Percentiles rank a stretch among this genome's conserved stretches.
These are phyloP conservation scores for Drosophila hawaiiensis DNA, from an alignment of 2,888 invertebrate species.

Conservation along the genomic window DNA sequence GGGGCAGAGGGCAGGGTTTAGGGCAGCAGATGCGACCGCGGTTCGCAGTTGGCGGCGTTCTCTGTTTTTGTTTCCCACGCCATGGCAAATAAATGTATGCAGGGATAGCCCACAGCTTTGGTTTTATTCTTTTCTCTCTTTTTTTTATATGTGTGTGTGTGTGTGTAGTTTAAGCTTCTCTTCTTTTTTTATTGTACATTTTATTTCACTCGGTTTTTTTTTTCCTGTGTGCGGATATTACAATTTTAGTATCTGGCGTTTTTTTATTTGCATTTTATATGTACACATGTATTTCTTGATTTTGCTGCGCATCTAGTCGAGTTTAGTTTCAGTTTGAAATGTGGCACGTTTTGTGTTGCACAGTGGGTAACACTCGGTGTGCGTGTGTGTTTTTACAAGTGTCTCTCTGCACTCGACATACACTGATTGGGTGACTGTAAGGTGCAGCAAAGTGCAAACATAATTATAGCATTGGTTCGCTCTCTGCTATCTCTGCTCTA, in stretches of 20 bases:
- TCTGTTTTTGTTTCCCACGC: slow-evolving; percentile 73
- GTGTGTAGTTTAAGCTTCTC: slow-evolving; percentile 30
- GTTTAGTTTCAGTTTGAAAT: slow-evolving; percentile 57
- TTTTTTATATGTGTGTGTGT: neutral
- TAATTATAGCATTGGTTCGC: slow-evolving; percentile 34
- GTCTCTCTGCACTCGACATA: slow-evolving; percentile 9
- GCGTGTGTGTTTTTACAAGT: slow-evolving; percentile 20
- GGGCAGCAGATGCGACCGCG: slow-evolving; percentile 47
- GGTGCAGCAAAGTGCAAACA: slow-evolving; percentile 27
- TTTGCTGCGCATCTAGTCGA: slow-evolving; percentile 35
- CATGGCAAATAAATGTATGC: slow-evolving; percentile 66
- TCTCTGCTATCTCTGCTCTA: slow-evolving; percentile 13
- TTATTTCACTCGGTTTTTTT: slow-evolving; percentile 23
- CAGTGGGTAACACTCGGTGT: slow-evolving; percentile 42
- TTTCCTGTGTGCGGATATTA: slow-evolving; percentile 75
- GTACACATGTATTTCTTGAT: slow-evolving; percentile 61
- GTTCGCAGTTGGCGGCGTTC: slow-evolving; percentile 44
- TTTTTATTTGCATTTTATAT: slow-evolving; percentile 79
- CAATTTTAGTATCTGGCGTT: slow-evolving; percentile 78
- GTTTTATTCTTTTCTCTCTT: slow-evolving; percentile 47
- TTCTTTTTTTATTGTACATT: slow-evolving; percentile 30
- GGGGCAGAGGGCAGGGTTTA: neutral
- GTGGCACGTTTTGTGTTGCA: slow-evolving; percentile 30
- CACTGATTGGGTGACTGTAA: slow-evolving; percentile 41
- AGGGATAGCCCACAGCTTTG: slow-evolving; percentile 72